Percentiles rank a stretch among this genome's conserved stretches.
Evolutionary conservation across 2,797 vertebrate species (phyloP).

Genomic region (Acridotheres tristis): DNA sequence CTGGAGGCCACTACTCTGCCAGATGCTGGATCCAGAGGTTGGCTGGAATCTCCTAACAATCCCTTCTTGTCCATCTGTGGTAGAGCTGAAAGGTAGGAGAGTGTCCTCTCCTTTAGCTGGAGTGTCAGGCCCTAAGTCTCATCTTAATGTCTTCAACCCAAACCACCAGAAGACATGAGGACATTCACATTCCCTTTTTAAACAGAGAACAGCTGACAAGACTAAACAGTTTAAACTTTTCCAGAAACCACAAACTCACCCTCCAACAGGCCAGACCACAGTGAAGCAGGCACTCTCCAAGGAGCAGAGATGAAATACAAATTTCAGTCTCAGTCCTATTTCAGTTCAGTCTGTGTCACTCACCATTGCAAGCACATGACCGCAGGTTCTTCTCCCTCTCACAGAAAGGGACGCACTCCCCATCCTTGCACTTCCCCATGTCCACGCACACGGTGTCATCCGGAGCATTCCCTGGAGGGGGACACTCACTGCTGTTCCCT

Average conservation of each 20-base stretch:
- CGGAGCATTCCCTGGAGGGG: conserved; percentile 84
- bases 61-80: not conserved
- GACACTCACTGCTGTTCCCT: conserved; percentile 93
- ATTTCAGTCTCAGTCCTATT: accelerated
- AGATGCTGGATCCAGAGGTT: not conserved
- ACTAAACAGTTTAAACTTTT: not conserved
- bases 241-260: not conserved
- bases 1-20: not conserved
- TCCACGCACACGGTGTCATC: conserved; percentile 90
- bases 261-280: not conserved
- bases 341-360: not conserved
- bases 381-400: conserved; percentile 81
- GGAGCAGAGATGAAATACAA: not conserved
- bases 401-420: conserved; percentile 94
- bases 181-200: not conserved
- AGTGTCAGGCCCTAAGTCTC: not conserved
- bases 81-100: not conserved
- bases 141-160: not conserved
- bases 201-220: not conserved
- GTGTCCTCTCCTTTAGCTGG: not conserved
- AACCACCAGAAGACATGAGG: not conserved
- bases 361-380: conserved; percentile 93
- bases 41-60: not conserved
- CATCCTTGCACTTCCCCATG: conserved; percentile 86
- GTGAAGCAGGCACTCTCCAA: accelerated